Percentiles rank a stretch among this genome's conserved stretches.
phyloP scores from a whole-genome alignment of 2,113 vertebrate species.

The Clarias gariepinus region DNA sequence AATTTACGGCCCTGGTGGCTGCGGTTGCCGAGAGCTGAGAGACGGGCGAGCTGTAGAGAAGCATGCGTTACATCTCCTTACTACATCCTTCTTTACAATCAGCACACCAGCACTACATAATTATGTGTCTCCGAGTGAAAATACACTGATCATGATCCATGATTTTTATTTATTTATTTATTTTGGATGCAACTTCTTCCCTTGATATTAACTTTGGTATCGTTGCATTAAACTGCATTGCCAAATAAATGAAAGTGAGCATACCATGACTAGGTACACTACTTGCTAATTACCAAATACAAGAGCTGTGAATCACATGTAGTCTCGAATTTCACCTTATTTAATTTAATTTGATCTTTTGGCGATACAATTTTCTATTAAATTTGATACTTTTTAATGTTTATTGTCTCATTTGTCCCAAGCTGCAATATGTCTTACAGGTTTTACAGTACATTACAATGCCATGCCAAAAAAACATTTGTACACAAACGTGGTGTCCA shows the following conservation, averaged over 20 bases:
- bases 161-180: background rate
- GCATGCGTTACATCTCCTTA: background rate
- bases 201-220: background rate
- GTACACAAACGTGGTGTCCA: no score
- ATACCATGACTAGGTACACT: background rate
- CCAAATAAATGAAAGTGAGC: background rate
- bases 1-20: constrained; percentile 27
- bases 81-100: background rate
- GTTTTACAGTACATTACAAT: no score
- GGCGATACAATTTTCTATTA: no score
- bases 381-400: no score
- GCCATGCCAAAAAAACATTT: no score
- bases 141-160: background rate
- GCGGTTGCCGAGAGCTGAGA: background rate
- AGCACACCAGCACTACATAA: background rate
- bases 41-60: background rate
- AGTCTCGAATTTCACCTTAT: no score
- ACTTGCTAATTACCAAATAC: no score
- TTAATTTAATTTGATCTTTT: no score
- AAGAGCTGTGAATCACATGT: no score
- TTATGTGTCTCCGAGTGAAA: background rate
- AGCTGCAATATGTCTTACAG: no score
- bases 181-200: background rate
- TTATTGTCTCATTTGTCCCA: no score
- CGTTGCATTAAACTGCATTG: background rate